Base-by-base conservation (phyloP, 2,113 vertebrate species). In the Fulmarus glacialis region DNA sequence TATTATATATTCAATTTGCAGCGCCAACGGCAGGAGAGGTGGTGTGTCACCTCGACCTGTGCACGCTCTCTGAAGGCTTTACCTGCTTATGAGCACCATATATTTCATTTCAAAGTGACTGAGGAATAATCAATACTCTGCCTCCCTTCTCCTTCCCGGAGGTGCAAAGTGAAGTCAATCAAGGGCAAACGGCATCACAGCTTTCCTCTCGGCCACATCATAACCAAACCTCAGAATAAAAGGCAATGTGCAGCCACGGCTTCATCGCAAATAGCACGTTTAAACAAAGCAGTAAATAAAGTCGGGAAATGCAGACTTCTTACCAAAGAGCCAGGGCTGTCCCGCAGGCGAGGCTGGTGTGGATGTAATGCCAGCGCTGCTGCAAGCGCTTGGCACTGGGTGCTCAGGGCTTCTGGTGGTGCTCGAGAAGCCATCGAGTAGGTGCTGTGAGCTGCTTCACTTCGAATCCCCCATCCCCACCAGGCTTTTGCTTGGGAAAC, bases 71-170 rank as follows among this genome's bases (percentile, higher is more conserved):
- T 2, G 59, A 42, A 90, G 42, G 55, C 50, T 58, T 48, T 42
- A 70, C 56, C 42, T 1, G 3, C 71, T 90, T 48, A 38, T 1
- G 58, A 81, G 71, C 66, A 34, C 8, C 60, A 24, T 3, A 13
- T 45, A 77, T 91, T 75, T 81, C 21, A 79, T 45, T 81, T 71
- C 86, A 17, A n/a, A 38, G 74, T 23, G 91, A 42, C n/a, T 11
- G 48, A 59, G 64, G 48, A 60, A 62, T 71, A 62, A 97, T 93
- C 94, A 36, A 89, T 88, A 40, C 14, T n/a, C 81, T 53, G 77
- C 73, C 21, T 64, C 70, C 78, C 58, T 88, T 71, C 85, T 74
- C 88, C 88, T 75, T 80, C 64, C 64, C 2, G 12, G 81, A 85
- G 91, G 56, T 19, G 47, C 93, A 75, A 48, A 71, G 79, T 1